Evolutionary conservation across 2,113 vertebrate genomes (phyloP), one percentile per base, ranked within the genome.

Genomic region (Pteruthius melanotis): DNA sequence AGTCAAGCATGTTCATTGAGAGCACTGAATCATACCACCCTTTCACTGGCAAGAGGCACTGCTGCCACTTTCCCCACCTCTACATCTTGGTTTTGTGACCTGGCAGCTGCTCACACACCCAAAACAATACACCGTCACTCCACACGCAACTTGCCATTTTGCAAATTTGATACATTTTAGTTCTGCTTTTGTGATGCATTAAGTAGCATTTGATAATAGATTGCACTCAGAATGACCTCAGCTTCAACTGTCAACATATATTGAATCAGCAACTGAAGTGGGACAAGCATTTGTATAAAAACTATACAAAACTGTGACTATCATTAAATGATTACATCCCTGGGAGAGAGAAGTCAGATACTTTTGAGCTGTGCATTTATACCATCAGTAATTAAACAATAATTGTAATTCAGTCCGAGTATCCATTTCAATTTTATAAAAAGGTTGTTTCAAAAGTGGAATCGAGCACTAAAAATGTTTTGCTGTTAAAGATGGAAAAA

Each of bases 401-500:
- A 56, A 57, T 2, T 61, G 2, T 66, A 63, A 54, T 20, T 72
- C 42, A 69, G 11, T 66, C 39, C 0, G 0, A 15, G 16, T 30
- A 69, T 39, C 23, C 27, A 65, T 27, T 68, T 61, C 21, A 39
- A 45, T 33, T 33, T 54, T 54, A 31, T 6, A 68, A 76, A 71
- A 88, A 64, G 9, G 13, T 44, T 68, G 12, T 33, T 92, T 85
- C 57, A 31, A 75, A 95, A 31, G 2, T 0, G 8, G n/a, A 90
- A 65, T 49, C 42, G 60, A 83, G 24, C 24, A 44, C 39, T 70
- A 37, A 52, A 84, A 21, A 49, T 42, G 12, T 10, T 80, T 70
- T 69, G 14, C 35, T 68, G 19, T 53, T 57, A 75, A 59, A 93
- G 20, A 77, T 13, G 12, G 26, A 63, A 77, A 75, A 83, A 54